These are phyloP conservation scores for Chaenocephalus aceratus DNA, from an alignment of 2,113 vertebrate genomes.

Conservation along the genomic window DNA sequence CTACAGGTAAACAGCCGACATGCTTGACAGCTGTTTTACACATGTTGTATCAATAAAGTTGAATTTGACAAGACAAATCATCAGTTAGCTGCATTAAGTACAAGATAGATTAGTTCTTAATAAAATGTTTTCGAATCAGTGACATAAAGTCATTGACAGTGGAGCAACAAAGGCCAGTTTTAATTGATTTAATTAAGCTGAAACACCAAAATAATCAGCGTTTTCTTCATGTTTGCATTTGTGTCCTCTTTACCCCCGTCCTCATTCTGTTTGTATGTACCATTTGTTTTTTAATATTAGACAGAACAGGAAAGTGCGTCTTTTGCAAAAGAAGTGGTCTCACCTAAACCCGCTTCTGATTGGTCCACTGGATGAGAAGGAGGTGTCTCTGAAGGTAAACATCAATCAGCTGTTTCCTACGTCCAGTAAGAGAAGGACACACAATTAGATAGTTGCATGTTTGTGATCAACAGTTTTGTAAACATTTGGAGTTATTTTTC, in stretches of 20 bases:
- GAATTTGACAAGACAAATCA: background rate
- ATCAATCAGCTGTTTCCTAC: background rate
- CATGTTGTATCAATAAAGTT: background rate
- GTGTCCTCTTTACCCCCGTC: too few species aligned
- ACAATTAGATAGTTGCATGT: background rate
- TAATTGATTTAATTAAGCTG: background rate
- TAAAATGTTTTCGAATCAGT: background rate
- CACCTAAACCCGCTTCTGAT: constrained; percentile 92
- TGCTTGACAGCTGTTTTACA: background rate
- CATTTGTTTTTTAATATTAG: constrained; percentile 72
- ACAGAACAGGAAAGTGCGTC: constrained; percentile 89
- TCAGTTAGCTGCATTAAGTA: background rate
- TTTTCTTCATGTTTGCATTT: background rate
- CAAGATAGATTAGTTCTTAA: background rate
- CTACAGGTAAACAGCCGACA: constrained; percentile 86
- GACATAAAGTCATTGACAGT: background rate
- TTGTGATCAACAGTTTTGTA: too few species aligned
- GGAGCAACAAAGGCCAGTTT: background rate
- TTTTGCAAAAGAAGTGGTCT: constrained; percentile 91
- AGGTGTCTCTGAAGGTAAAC: constrained; percentile 92
- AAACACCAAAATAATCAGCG: background rate
- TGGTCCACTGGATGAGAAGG: constrained; percentile 88
- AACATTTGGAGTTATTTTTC: too few species aligned
- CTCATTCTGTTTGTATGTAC: background rate
- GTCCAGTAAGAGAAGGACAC: background rate